A percentile compares a stretch with the other conserved stretches of the same genome.
Conservation (phyloP, 2,797 vertebrate species). For the Erethizon dorsatum region DNA sequence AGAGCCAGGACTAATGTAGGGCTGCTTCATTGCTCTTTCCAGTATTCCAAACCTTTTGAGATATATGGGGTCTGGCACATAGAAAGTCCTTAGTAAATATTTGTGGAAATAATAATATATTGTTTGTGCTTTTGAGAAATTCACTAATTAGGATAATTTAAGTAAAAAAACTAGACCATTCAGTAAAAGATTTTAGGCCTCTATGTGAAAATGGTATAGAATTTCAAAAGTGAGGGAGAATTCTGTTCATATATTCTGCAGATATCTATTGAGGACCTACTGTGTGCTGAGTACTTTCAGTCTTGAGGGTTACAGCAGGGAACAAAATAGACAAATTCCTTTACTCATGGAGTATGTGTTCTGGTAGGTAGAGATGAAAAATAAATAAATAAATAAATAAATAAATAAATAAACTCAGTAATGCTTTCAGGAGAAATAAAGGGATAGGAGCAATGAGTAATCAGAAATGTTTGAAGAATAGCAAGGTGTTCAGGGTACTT, state of each 20-base stretch:
- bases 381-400: not conserved
- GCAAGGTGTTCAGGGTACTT: not conserved
- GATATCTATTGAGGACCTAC: constrained; percentile 9
- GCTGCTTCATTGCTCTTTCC: constrained; percentile 19
- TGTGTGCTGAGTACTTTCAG: constrained; percentile 1
- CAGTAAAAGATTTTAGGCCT: not conserved
- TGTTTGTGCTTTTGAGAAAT: constrained; percentile 64
- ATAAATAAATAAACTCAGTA: not conserved
- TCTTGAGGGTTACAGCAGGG: not conserved
- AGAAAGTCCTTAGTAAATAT: constrained; percentile 7
- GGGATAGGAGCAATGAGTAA: not conserved
- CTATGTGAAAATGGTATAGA: not conserved
- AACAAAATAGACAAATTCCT: not conserved
- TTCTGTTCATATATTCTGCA: not conserved
- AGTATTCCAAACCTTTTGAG: not conserved
- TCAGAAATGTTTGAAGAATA: constrained; percentile 19
- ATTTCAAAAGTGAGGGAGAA: constrained; percentile 39
- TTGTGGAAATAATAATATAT: constrained; percentile 48
- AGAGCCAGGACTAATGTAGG: not conserved
- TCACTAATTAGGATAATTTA: constrained; percentile 22
- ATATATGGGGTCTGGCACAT: not conserved
- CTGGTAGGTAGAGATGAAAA: not conserved
- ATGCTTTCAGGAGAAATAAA: not conserved
- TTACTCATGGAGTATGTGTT: not conserved
- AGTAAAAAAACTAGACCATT: not conserved